Base-by-base conservation (phyloP, 2,888 invertebrate species). In the Peribatodes rhomboidaria region DNA sequence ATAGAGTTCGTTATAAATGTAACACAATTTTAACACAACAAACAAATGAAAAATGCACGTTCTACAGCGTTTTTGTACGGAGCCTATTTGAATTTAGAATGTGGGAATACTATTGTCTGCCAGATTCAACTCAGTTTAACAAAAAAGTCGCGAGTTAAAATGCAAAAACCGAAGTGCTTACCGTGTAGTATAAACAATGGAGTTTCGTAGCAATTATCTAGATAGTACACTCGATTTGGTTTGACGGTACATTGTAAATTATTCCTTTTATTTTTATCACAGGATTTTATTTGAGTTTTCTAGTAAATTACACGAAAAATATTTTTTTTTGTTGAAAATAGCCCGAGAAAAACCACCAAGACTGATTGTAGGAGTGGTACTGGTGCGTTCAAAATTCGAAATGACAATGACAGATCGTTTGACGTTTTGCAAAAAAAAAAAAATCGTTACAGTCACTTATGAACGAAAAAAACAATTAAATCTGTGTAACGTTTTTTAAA, bases 131-230 rank as follows among this genome's bases (percentile, higher is more conserved):
- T 67, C 65, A 72, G 73, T 75, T 67, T 64, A 62, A 37, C 16
- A 35, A 41, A 27, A 70, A 70, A 72, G 74, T 69, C 72, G n/a
- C 72, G 71, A 72, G 53, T 60, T 64, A 65, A 69, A 68, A 70
- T 31, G 39, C n/a, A 67, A 54, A 20, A 50, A 37, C 10, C 13
- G n/a, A n/a, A 31, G 61, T 55, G 77, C 82, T 83, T 65, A 83
- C 83, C 81, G 70, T 75, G 47, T 73, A 71, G 68, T 65, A 76
- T 78, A 81, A 79, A 81, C 81, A 83, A 78, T 71, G 71, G 72
- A 70, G 9, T 66, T 69, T 69, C 11, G 14, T n/a, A 46, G 31
- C n/a, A 58, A 20, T 69, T 65, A 69, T 65, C 54, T 57, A 33
- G 62, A 67, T 58, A 46, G 31, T 16, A 27, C 35, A 16, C 22